Base-by-base conservation (phyloP, 1,140 invertebrate species). In the Ectropis grisescens region DNA sequence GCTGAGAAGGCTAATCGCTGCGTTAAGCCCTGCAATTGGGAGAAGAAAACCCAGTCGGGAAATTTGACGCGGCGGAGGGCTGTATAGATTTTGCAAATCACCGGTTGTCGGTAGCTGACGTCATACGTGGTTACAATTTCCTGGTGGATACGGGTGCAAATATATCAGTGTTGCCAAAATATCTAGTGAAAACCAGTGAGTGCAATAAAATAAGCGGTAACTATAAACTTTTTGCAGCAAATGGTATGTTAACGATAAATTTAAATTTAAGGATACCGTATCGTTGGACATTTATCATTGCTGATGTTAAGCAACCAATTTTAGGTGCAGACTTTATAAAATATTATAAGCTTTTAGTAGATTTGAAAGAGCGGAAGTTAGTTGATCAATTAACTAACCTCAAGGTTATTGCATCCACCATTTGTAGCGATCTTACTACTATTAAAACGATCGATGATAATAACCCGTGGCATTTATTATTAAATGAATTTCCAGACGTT, bases 201-300 rank as follows among this genome's bases (percentile, higher is more conserved):
- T 11, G 11, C 3, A 16, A 19, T 11, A 11, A 3, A 11, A 19
- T 22, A 12, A 22, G 25, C 22, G 13, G 13, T 19, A 23, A 25
- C 10, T 49, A 47, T 33, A 46, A 39, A 22, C 12, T 48, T 10
- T 54, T 42, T 22, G 51, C 51, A 40, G 46, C 2, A 44, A 13
- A n/a, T 7, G 39, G 39, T 36, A 42, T 31, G 10, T 24, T 47
- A 11, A 19, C 19, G 2, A 29, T 49, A 35, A 22, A 55, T 37
- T 32, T 49, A 9, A 39, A 39, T 11, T 19, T 55, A 15, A 15
- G 35, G 13, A 11, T 38, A 14, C 33, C 38, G 1, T 40, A 24
- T 29, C 16, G 15, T 0, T 51, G 29, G 39, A 32, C 10, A 11
- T 47, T 47, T 31, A 27, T 47, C 4, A 10, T 43, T 3, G 48